phyloP scores from a whole-genome alignment of 2,888 invertebrate genomes.

The Hoplodrina blanda region DNA sequence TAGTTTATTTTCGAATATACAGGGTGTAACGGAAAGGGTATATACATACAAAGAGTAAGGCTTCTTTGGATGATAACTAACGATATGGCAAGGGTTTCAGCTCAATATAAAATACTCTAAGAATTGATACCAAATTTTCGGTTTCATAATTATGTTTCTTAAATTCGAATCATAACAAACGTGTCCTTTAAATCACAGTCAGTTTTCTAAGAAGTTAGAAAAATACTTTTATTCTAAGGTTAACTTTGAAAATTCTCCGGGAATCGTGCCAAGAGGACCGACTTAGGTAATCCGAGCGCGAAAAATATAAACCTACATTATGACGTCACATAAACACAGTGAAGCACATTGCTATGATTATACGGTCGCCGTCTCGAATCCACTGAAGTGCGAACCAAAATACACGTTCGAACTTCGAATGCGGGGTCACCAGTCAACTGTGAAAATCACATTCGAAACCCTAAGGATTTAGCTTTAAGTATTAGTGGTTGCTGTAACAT shows the following conservation, averaged over 20 bases:
- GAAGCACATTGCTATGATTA: constrained; percentile 44
- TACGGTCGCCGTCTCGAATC: constrained; percentile 23
- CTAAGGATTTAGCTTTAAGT: constrained; percentile 41
- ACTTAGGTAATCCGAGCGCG: not conserved
- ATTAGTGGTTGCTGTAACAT: constrained; percentile 46
- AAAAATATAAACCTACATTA: constrained; percentile 14
- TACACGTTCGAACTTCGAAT: constrained; percentile 35
- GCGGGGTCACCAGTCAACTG: constrained; percentile 54
- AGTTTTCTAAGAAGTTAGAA: not conserved
- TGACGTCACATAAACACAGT: constrained; percentile 38
- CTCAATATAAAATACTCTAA: too few species aligned
- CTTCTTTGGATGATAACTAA: too few species aligned
- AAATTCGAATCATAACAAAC: too few species aligned
- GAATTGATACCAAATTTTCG: too few species aligned
- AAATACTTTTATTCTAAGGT: not conserved
- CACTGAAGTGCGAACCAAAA: constrained; percentile 49
- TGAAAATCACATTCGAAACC: constrained; percentile 61
- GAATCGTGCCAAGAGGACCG: not conserved
- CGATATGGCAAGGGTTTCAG: too few species aligned
- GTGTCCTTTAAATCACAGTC: not conserved
- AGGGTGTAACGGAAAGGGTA: too few species aligned
- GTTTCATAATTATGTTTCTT: too few species aligned
- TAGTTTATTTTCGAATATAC: too few species aligned
- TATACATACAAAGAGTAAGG: too few species aligned
- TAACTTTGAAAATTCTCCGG: not conserved